phyloP scores from a whole-genome alignment of 2,888 invertebrate genomes.

The Pammene aurita region DNA sequence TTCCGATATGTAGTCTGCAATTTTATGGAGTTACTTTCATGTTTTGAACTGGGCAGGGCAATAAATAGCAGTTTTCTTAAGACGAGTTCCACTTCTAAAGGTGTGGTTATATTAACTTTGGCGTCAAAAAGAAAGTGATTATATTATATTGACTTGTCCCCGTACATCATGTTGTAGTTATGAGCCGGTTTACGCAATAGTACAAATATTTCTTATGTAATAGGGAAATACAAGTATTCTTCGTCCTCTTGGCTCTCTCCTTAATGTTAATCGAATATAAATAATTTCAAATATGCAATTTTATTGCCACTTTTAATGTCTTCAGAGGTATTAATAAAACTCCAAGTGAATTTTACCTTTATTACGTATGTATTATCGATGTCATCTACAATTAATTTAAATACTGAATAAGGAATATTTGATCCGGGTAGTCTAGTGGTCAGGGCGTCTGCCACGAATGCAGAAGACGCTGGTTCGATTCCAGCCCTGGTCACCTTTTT shows the following conservation, averaged over 20 bases:
- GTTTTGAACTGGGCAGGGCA: neutral
- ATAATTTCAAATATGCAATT: too few relatives aligned
- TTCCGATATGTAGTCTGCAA: neutral
- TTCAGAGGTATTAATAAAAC: too few relatives aligned
- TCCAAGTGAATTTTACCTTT: too few relatives aligned
- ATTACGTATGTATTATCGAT: too few relatives aligned
- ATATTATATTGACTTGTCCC: slow-evolving; percentile 22
- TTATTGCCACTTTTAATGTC: too few relatives aligned
- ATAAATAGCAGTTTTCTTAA: slow-evolving; percentile 11
- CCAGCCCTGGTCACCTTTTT: too few relatives aligned
- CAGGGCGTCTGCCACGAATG: too few relatives aligned
- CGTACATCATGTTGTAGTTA: neutral
- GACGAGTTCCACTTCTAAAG: slow-evolving; percentile 5
- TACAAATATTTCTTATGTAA: slow-evolving; percentile 31
- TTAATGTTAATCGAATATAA: neutral
- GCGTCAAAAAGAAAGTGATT: slow-evolving; percentile 35
- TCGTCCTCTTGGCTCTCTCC: slow-evolving; percentile 13
- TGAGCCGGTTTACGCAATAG: slow-evolving; percentile 32
- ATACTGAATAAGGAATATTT: too few relatives aligned
- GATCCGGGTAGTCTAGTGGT: too few relatives aligned
- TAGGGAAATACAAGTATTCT: slow-evolving; percentile 7
- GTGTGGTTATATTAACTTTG: slow-evolving; percentile 19
- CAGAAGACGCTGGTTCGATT: too few relatives aligned
- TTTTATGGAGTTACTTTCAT: neutral
- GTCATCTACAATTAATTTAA: too few relatives aligned